Percentiles rank a stretch among this genome's conserved stretches.
Conservation (phyloP, 2,888 invertebrate species). For the Coelinius sp. region DNA sequence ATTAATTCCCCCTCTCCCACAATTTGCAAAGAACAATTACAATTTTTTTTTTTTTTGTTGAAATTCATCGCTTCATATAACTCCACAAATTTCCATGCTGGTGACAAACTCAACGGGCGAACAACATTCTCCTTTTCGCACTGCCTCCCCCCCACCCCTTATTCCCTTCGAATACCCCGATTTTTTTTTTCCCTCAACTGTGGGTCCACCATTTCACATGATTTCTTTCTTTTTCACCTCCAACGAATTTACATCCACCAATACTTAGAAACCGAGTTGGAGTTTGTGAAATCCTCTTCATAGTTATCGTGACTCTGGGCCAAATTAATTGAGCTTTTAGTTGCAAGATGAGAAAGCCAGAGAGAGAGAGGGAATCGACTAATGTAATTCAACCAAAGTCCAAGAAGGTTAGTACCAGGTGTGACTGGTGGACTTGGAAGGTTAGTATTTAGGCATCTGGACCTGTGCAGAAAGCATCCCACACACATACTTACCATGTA, state of each 20-base stretch:
- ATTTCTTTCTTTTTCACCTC: no score
- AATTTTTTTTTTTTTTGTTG: no score
- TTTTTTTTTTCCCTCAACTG: no score
- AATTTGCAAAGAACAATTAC: no score
- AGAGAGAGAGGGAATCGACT: not conserved
- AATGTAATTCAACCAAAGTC: not conserved
- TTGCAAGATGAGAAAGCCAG: not conserved
- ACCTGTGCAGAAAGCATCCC: not conserved
- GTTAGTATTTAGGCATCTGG: not conserved
- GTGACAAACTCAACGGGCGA: no score
- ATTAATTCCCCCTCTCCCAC: not conserved
- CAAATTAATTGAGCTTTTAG: slow-evolving; percentile 7
- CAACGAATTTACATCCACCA: slow-evolving; percentile 1
- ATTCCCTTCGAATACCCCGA: no score
- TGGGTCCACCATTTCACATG: no score
- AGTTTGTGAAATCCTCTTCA: not conserved
- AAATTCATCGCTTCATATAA: no score
- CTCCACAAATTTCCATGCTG: no score
- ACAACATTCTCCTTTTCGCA: slow-evolving; percentile 57
- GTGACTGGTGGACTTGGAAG: not conserved
- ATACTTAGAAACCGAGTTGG: slow-evolving; percentile 35
- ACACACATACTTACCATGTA: not conserved
- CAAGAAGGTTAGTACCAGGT: not conserved
- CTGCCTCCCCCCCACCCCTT: slow-evolving; percentile 20
- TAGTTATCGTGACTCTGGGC: not conserved